Evolutionary conservation across 2,888 invertebrate genomes (phyloP).

Genomic region (Mythimna impura): DNA sequence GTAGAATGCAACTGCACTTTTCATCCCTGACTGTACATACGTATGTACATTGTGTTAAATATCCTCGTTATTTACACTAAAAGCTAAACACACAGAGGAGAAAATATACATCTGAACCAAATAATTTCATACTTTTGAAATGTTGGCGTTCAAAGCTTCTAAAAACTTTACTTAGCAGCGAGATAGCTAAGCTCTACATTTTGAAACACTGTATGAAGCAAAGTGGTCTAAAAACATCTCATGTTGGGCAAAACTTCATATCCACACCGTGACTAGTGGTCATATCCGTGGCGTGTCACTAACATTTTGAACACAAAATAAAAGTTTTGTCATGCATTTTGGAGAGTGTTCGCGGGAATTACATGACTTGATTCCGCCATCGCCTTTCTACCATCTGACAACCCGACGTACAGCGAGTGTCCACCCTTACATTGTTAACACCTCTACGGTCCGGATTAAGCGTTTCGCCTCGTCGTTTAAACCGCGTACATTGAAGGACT

Average conservation of each 20-base stretch:
- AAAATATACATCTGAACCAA: not conserved
- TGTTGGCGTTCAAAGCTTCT: not conserved
- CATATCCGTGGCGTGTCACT: slow-evolving; percentile 63
- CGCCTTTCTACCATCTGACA: too few relatives aligned
- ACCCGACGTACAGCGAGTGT: too few relatives aligned
- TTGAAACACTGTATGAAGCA: slow-evolving; percentile 39
- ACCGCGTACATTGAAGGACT: too few relatives aligned
- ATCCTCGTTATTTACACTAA: not conserved
- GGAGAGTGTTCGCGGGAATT: too few relatives aligned
- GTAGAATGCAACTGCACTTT: too few relatives aligned
- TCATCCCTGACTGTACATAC: too few relatives aligned
- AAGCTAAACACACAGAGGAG: not conserved
- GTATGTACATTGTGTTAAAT: not conserved
- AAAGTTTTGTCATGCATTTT: not conserved
- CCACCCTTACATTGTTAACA: too few relatives aligned
- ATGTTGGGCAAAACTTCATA: slow-evolving; percentile 60
- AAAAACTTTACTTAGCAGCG: not conserved
- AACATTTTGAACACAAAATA: slow-evolving; percentile 25
- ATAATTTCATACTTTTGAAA: slow-evolving; percentile 5
- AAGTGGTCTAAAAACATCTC: slow-evolving; percentile 49
- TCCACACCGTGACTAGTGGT: slow-evolving; percentile 48
- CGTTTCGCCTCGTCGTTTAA: too few relatives aligned
- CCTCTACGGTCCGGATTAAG: too few relatives aligned
- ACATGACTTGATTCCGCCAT: too few relatives aligned
- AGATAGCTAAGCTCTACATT: slow-evolving; percentile 28